These are phyloP conservation scores for Geodia barretti DNA, from an alignment of 37 sponge, comb jelly and placozoan species.

Conservation along the genomic window DNA sequence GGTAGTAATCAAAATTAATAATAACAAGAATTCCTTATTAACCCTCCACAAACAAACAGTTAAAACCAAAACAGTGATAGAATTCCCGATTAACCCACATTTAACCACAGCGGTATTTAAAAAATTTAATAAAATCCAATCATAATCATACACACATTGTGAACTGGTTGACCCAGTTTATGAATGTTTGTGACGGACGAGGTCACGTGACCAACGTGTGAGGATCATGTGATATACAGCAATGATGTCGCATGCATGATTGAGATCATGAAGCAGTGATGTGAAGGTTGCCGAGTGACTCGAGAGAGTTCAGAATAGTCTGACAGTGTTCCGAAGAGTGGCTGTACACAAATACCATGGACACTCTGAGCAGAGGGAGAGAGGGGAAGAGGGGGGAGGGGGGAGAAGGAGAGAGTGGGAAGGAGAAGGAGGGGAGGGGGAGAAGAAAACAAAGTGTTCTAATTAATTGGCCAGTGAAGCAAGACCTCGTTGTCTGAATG, in stretches of 20 bases:
- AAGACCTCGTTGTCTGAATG: too few species aligned
- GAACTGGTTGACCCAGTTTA: not conserved
- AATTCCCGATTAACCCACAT: not conserved
- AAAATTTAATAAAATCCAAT: too few species aligned
- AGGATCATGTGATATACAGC: not conserved
- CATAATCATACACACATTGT: not conserved
- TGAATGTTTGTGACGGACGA: not conserved
- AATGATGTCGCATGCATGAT: too few species aligned
- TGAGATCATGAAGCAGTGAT: not conserved
- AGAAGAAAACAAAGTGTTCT: too few species aligned
- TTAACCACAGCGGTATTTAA: not conserved
- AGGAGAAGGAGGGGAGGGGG: conserved; percentile 1
- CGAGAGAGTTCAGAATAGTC: conserved; percentile 41
- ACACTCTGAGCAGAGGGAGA: conserved; percentile 13
- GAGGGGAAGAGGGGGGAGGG: not conserved
- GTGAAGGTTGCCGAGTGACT: conserved; percentile 3
- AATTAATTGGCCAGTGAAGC: too few species aligned
- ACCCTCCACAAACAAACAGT: too few species aligned
- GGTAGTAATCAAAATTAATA: too few species aligned
- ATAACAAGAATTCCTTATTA: too few species aligned
- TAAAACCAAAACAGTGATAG: too few species aligned
- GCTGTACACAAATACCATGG: conserved; percentile 59
- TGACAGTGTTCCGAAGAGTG: conserved; percentile 67
- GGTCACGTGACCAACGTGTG: not conserved
- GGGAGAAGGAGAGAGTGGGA: not conserved